Evolutionary conservation across 2,888 invertebrate genomes (phyloP).

Genomic region (Philereme vetulata): DNA sequence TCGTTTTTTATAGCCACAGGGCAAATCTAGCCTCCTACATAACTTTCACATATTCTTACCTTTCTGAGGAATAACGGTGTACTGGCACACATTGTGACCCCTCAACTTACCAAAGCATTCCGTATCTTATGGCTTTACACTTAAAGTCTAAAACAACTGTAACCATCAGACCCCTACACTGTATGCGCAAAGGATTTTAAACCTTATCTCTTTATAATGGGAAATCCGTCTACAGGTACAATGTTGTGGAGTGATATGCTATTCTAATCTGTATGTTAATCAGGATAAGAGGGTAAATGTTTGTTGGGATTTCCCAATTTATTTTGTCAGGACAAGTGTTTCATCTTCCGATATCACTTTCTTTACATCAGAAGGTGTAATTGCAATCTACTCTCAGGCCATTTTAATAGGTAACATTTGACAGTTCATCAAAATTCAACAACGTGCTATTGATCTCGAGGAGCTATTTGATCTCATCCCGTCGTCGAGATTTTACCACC

Average conservation of each 20-base stretch:
- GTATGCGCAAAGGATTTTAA: constrained; percentile 11
- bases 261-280: constrained; percentile 14
- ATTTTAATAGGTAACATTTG: too few relatives aligned
- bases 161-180: constrained; percentile 1
- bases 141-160: constrained; percentile 4
- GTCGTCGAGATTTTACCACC: too few relatives aligned
- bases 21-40: constrained; percentile 23
- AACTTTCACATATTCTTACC: constrained; percentile 49
- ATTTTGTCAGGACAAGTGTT: constrained; percentile 11
- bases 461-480: too few relatives aligned
- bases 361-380: constrained; percentile 8
- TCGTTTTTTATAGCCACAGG: not conserved
- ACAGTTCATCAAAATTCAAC: too few relatives aligned
- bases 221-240: not conserved
- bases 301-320: constrained; percentile 8
- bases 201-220: not conserved
- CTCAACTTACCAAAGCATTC: constrained; percentile 7
- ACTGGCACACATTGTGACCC: constrained; percentile 42
- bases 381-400: too few relatives aligned
- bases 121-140: not conserved
- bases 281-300: constrained; percentile 1
- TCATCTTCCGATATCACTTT: constrained; percentile 17
- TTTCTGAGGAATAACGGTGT: constrained; percentile 41
- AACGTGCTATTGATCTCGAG: too few relatives aligned
- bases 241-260: constrained; percentile 5